Evolutionary conservation across 2,888 invertebrate genomes (phyloP).

Genomic region (Craniophora ligustri): DNA sequence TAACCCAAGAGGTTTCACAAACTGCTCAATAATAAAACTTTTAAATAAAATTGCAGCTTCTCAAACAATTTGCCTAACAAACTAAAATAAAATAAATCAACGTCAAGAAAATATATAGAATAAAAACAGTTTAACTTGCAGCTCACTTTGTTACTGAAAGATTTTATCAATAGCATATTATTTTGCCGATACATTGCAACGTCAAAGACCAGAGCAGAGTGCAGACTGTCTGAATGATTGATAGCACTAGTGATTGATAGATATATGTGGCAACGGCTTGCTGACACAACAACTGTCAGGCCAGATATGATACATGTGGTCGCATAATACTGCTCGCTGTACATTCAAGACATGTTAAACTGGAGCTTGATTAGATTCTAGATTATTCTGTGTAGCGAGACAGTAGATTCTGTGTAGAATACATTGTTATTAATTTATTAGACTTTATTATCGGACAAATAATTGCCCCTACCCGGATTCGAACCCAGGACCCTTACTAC

Average conservation of each 20-base stretch:
- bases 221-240: constrained; percentile 58
- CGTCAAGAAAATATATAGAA: background rate
- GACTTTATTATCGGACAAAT: no score
- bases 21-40: no score
- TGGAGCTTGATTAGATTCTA: constrained; percentile 35
- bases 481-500: no score
- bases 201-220: constrained; percentile 46
- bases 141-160: constrained; percentile 14
- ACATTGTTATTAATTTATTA: no score
- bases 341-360: constrained; percentile 25
- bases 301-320: constrained; percentile 45
- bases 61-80: no score
- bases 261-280: constrained; percentile 27
- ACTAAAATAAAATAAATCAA: no score
- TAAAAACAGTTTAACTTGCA: background rate
- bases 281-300: constrained; percentile 39
- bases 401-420: no score
- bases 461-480: no score
- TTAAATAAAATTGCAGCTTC: no score
- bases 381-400: no score
- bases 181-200: constrained; percentile 30
- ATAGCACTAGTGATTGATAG: constrained; percentile 57
- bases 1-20: no score
- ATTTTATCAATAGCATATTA: constrained; percentile 19
- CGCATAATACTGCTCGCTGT: constrained; percentile 6